These are phyloP conservation scores for Corticium candelabrum DNA, from an alignment of 37 sponge, comb jelly and placozoan species.

Conservation along the genomic window DNA sequence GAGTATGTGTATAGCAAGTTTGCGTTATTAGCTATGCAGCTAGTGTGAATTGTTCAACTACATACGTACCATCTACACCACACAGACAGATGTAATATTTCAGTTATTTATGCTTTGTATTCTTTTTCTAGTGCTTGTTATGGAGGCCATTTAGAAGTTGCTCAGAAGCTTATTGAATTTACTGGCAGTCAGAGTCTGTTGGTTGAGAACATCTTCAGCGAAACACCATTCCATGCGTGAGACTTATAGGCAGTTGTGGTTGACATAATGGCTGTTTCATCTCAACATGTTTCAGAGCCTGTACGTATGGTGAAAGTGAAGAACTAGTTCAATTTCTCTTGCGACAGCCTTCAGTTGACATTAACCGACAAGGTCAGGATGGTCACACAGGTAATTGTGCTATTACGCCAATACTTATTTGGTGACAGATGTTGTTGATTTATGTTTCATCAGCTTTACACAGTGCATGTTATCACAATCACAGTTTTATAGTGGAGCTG, in stretches of 20 bases:
- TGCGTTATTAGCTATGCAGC: too few species aligned
- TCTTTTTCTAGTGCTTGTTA: conserved; percentile 8
- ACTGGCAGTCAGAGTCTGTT: background rate
- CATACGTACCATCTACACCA: too few species aligned
- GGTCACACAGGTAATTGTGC: conserved; percentile 1
- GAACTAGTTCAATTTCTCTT: background rate
- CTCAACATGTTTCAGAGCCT: background rate
- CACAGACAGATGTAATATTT: too few species aligned
- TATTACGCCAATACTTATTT: background rate
- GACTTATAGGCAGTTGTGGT: background rate
- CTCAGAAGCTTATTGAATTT: background rate
- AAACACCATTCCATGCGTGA: conserved; percentile 2
- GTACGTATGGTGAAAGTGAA: background rate
- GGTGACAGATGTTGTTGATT: background rate
- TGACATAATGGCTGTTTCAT: conserved; percentile 7
- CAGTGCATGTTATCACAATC: background rate
- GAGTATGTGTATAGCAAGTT: too few species aligned
- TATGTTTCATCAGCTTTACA: background rate
- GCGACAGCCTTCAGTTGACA: background rate
- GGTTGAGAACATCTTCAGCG: conserved; percentile 2
- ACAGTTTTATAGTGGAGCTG: background rate
- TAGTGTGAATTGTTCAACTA: too few species aligned
- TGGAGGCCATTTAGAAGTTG: conserved; percentile 5
- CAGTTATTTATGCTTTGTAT: too few species aligned
- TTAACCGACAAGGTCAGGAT: background rate